phyloP scores from a whole-genome alignment of 2,113 vertebrate species.

The Bubo scandiacus region DNA sequence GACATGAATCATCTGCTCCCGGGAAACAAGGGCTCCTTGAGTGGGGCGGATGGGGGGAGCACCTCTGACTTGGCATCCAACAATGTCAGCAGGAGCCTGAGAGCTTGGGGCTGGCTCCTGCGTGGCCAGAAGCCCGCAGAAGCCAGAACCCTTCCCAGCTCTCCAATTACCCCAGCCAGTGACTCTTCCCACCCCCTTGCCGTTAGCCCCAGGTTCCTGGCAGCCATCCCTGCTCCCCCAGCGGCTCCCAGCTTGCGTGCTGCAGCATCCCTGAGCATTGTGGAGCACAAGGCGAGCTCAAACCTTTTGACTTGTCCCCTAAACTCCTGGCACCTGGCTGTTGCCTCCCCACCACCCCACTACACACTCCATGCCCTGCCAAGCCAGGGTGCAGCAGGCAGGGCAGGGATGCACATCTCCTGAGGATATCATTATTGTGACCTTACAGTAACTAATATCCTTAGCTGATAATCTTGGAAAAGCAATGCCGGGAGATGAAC shows the following conservation, averaged over 20 bases:
- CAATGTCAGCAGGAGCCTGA: not conserved
- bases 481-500: not conserved
- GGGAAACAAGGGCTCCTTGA: conserved; percentile 62
- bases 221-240: not conserved
- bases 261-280: fast-evolving
- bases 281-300: not conserved
- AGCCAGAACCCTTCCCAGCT: not conserved
- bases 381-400: not conserved
- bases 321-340: not conserved
- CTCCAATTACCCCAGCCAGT: not conserved
- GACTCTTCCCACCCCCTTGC: not conserved
- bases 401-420: not conserved
- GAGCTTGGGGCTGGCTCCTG: not conserved
- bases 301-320: not conserved
- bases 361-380: not conserved
- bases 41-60: not conserved
- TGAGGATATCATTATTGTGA: not conserved
- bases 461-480: conserved; percentile 22
- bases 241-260: fast-evolving
- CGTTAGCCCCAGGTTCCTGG: not conserved
- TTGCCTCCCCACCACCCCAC: not conserved
- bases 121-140: not conserved
- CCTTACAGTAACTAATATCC: not conserved
- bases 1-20: conserved; percentile 60
- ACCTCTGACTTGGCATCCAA: not conserved